Evolutionary conservation across 2,113 vertebrate species (phyloP).

Genomic region (Limnothrissa miodon): DNA sequence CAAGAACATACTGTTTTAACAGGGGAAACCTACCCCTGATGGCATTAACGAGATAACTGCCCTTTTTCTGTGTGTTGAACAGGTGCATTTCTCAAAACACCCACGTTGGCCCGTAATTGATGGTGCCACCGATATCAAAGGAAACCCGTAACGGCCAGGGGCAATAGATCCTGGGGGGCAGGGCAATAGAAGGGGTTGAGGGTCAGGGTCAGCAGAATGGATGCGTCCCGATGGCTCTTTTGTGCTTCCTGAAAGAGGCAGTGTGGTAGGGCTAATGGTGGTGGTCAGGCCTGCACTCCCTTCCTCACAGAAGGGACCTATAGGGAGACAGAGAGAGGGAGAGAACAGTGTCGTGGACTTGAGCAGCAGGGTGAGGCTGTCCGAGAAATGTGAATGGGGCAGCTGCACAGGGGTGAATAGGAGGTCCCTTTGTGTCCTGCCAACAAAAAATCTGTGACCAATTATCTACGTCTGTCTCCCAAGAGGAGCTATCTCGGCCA

Average conservation of each 20-base stretch:
- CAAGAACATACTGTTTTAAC: neutral
- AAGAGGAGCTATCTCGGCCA: constrained; percentile 47
- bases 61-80: constrained; percentile 29
- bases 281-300: constrained; percentile 51
- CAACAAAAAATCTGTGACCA: constrained; percentile 77
- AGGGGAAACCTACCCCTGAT: neutral
- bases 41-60: neutral
- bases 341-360: constrained; percentile 49
- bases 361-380: constrained; percentile 25
- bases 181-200: constrained; percentile 40
- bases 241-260: constrained; percentile 58
- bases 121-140: constrained; percentile 60
- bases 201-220: constrained; percentile 65
- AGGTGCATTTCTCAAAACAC: constrained; percentile 56
- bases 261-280: constrained; percentile 46
- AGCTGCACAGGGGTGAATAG: constrained; percentile 74
- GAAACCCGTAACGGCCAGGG: constrained; percentile 52
- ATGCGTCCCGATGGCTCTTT: constrained; percentile 58
- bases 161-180: constrained; percentile 53
- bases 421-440: constrained; percentile 73
- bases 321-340: constrained; percentile 26
- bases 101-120: constrained; percentile 55
- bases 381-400: constrained; percentile 53
- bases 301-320: constrained; percentile 30
- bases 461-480: constrained; percentile 75